Conservation (phyloP, 2,113 vertebrate genomes). For the Smithornis capensis region DNA sequence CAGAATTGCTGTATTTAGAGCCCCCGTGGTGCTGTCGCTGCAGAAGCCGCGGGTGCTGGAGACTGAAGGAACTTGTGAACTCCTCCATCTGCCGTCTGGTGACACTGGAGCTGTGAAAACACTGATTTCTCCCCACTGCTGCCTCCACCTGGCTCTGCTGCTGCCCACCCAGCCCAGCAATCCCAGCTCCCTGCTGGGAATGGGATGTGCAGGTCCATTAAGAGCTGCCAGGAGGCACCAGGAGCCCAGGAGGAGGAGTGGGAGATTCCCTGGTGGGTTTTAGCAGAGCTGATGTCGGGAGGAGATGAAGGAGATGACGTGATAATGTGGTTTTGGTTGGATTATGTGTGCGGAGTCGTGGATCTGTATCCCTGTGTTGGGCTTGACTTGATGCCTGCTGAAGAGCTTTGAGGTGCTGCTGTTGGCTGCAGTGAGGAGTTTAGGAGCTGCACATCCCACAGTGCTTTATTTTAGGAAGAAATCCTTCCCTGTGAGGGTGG, state of each 20-base stretch:
- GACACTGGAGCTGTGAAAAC: neutral
- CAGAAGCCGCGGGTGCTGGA: neutral
- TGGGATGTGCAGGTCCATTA: neutral
- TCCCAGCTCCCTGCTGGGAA: neutral
- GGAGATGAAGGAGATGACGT: rapidly evolving
- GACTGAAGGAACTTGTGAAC: neutral
- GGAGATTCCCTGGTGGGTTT: neutral
- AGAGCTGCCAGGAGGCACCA: neutral
- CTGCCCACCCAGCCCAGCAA: neutral
- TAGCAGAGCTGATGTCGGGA: rapidly evolving
- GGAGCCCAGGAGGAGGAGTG: rapidly evolving
- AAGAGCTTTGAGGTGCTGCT: neutral
- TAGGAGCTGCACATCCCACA: rapidly evolving
- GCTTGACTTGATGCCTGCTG: neutral
- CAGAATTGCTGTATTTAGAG: rapidly evolving
- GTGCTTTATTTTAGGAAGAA: neutral
- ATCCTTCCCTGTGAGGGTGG: neutral
- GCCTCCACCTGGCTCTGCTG: neutral
- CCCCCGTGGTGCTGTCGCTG: rapidly evolving
- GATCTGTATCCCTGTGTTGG: rapidly evolving
- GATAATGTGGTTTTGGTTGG: rapidly evolving
- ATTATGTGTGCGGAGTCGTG: rapidly evolving
- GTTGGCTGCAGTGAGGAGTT: rapidly evolving
- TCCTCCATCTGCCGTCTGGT: conserved; percentile 8
- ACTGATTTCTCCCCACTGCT: neutral